Evolutionary conservation across 2,888 invertebrate species (phyloP), one percentile per base, ranked within the genome.

Genomic region (Elaeidobius kamerunicus): DNA sequence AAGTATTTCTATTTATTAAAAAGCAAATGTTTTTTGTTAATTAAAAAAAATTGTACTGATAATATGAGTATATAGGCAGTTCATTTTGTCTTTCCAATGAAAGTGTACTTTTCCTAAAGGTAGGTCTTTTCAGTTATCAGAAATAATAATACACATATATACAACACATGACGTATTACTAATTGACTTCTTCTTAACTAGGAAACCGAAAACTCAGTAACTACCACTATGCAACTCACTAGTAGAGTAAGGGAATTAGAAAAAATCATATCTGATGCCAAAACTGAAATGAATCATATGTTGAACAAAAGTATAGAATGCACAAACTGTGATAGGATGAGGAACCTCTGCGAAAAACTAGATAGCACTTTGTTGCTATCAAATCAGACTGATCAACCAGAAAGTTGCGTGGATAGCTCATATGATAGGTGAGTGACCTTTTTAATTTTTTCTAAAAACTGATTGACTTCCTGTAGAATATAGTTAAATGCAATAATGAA

Each of bases 201-300:
- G 64, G 63, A 61, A 39, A 40, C 42, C 39, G 60, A 57, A 41
- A 45, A 55, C 16, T 45, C 27, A 12, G 28, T 52, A 43, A 60
- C 46, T 49, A 62, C 60, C 42, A 54, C 61, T 69, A 70, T 56
- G 67, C 70, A 72, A 19, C 65, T 78, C 42, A 64, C 66, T 32
- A 70, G 72, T 49, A 70, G 75, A 55, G 75, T 77, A 41, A 62
- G 65, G 12, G 76, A 78, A 42, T 65, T 81, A 40, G 80, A 81
- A 66, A 73, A 69, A 44, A 74, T 78, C 52, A 69, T 82, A 41
- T 75, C 76, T 39, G 62, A 69, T 12, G 61, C 68, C 20, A 65
- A 67, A 56, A 56, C 60, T 61, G 64, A 72, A 63, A 63, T 69
- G 52, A 62, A 52, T 48, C 66, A 61, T 55, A 39, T 44, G 38